phyloP scores from a whole-genome alignment of 2,113 vertebrate genomes.

The Petrocephalus zakoni region DNA sequence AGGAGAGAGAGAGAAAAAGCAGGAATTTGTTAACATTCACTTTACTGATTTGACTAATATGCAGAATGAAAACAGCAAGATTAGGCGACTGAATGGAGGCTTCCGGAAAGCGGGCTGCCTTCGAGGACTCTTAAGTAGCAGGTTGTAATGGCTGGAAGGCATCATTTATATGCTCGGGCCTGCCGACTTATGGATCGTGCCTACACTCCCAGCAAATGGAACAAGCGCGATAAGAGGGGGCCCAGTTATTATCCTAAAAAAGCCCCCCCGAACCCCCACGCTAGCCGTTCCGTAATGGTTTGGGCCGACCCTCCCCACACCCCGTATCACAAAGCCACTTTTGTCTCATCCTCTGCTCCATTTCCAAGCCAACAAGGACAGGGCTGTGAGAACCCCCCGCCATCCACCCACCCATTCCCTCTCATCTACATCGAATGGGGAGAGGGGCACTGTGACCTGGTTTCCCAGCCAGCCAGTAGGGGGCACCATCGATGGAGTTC shows the following conservation, averaged over 20 bases:
- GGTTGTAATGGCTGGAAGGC: background rate
- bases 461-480: constrained; percentile 36
- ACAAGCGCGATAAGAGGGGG: background rate
- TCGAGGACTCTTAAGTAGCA: background rate
- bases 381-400: constrained; percentile 42
- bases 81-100: background rate
- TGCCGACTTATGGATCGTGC: background rate
- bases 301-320: background rate
- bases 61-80: background rate
- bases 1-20: background rate
- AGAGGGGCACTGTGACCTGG: constrained; percentile 32
- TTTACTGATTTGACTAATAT: background rate
- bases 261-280: background rate
- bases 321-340: background rate
- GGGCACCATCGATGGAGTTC: background rate
- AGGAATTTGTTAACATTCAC: constrained; percentile 2
- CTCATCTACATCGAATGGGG: constrained; percentile 46
- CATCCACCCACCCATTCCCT: constrained; percentile 34
- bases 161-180: background rate
- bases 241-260: background rate
- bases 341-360: constrained; percentile 13
- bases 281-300: background rate
- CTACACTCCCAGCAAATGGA: background rate
- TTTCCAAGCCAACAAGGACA: constrained; percentile 46
- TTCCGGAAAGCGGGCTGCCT: background rate